Conservation (phyloP, 2,113 vertebrate species). For the Orientallactaga bullata region DNA sequence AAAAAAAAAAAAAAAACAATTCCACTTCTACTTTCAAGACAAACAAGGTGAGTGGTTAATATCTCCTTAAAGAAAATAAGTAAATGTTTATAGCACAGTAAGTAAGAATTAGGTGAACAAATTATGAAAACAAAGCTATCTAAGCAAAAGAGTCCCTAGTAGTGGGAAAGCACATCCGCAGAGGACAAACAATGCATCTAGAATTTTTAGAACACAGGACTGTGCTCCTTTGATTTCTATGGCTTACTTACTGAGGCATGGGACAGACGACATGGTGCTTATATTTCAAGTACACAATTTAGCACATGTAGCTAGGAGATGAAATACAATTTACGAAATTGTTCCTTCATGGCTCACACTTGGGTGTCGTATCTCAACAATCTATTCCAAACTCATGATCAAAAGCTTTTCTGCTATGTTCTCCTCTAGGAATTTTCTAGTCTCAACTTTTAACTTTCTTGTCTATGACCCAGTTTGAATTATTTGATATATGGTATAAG, state of each 20-base stretch:
- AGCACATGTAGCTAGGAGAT: background rate
- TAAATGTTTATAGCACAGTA: background rate
- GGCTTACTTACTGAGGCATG: background rate
- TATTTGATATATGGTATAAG: background rate
- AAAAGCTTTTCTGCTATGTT: background rate
- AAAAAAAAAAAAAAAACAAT: background rate
- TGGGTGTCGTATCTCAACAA: background rate
- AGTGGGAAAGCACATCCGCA: background rate
- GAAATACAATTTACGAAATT: background rate
- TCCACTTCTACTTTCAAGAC: background rate
- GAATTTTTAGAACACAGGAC: background rate
- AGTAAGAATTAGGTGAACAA: background rate
- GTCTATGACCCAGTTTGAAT: background rate
- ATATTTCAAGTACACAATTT: background rate
- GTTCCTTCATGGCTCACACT: background rate
- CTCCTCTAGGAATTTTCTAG: background rate
- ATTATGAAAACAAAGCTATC: background rate
- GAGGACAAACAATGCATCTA: accelerated
- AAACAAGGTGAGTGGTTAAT: background rate
- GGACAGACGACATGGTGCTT: background rate
- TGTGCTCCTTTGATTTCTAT: background rate
- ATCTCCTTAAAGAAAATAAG: background rate
- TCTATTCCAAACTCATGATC: background rate
- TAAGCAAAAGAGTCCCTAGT: background rate
- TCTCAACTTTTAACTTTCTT: background rate